Evolutionary conservation across 2,113 vertebrate species (phyloP).

Genomic region (Scatophagus argus): DNA sequence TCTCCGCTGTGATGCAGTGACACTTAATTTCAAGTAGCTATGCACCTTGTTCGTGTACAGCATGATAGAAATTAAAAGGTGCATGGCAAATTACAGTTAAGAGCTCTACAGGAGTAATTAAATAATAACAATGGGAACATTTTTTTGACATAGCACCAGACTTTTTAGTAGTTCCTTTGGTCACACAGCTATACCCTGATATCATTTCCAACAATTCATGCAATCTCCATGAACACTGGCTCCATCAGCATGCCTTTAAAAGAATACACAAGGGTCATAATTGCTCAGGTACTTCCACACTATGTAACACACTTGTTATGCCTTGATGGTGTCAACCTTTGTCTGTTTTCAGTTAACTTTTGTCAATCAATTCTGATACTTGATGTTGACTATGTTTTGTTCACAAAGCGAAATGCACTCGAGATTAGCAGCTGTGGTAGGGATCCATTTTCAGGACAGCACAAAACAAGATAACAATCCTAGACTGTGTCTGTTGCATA

Average conservation of each 20-base stretch:
- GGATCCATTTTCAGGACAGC: conserved; percentile 27
- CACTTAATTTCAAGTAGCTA: conserved; percentile 56
- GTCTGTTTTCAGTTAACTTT: conserved; percentile 83
- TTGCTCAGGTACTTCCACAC: conserved; percentile 62
- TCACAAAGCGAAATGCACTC: conserved; percentile 81
- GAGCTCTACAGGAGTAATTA: conserved; percentile 46
- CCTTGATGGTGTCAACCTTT: conserved; percentile 81
- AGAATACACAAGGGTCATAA: conserved; percentile 58
- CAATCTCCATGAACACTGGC: conserved; percentile 72
- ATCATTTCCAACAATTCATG: conserved; percentile 67
- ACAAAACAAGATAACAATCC: neutral
- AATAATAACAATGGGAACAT: conserved; percentile 62
- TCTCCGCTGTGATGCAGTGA: conserved; percentile 51
- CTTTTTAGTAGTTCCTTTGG: conserved; percentile 45
- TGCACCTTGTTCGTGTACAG: conserved; percentile 35
- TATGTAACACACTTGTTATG: conserved; percentile 75
- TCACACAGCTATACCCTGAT: conserved; percentile 37
- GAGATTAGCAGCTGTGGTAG: conserved; percentile 86
- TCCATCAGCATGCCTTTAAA: conserved; percentile 70
- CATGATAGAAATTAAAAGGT: conserved; percentile 37
- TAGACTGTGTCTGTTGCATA: neutral
- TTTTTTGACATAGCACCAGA: conserved; percentile 62
- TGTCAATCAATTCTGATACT: conserved; percentile 82
- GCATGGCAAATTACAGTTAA: conserved; percentile 45
- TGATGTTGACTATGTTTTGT: conserved; percentile 85